Conservation (phyloP, 2,113 vertebrate species). For the Alethe diademata region DNA sequence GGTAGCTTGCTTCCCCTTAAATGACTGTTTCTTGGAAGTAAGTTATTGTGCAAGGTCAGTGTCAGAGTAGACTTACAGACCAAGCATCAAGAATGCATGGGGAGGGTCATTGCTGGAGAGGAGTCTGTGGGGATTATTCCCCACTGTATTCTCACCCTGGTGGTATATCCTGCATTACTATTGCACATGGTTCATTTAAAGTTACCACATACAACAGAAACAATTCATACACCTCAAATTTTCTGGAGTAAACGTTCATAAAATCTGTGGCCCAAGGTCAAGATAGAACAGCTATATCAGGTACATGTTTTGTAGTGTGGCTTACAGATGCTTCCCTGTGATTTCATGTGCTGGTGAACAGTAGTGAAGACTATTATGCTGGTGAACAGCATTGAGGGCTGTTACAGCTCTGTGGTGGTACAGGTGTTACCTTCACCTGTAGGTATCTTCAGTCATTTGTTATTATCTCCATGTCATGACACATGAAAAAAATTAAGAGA, state of each 20-base stretch:
- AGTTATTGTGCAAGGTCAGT: not conserved
- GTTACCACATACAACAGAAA: not conserved
- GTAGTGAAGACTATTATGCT: not conserved
- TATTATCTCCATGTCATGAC: not conserved
- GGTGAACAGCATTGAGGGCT: not conserved
- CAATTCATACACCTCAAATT: not conserved
- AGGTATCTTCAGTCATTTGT: not conserved
- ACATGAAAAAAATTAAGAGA: not conserved
- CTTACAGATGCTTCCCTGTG: not conserved
- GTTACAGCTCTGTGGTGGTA: not conserved
- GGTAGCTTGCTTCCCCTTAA: not conserved
- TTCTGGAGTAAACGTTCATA: not conserved
- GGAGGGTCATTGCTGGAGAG: not conserved
- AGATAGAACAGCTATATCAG: not conserved
- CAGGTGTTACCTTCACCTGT: not conserved
- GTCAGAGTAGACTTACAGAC: not conserved
- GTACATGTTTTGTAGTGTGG: not conserved
- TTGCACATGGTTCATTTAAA: not conserved
- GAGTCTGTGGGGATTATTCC: not conserved
- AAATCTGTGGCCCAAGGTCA: not conserved
- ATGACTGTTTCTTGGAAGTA: not conserved
- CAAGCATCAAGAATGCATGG: not conserved
- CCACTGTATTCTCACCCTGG: not conserved
- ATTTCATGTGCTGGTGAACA: not conserved
- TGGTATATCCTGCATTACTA: not conserved